phyloP scores from a whole-genome alignment of 2,113 vertebrate species.

The Aphyosemion australe region DNA sequence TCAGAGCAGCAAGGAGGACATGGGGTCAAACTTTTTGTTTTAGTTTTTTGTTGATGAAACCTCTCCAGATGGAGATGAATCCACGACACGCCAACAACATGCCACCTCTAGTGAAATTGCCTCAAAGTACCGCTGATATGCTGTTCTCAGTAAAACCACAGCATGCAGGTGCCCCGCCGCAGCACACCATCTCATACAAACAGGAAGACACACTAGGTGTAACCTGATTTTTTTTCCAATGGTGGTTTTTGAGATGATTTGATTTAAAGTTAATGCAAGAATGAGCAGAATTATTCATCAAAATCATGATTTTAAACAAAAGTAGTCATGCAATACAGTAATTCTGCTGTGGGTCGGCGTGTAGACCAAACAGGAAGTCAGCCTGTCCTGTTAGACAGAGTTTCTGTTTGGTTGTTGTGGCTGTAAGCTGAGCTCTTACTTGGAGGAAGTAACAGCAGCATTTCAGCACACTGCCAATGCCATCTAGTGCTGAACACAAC shows the following conservation, averaged over 20 bases:
- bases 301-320: no score
- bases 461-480: conserved; percentile 62
- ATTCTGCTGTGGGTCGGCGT: neutral
- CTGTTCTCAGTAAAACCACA: conserved; percentile 64
- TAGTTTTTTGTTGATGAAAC: neutral
- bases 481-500: conserved; percentile 70
- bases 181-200: conserved; percentile 34
- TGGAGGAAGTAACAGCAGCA: conserved; percentile 18
- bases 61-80: neutral
- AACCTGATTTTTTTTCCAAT: neutral
- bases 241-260: neutral
- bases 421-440: neutral
- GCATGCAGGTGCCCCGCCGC: conserved; percentile 25
- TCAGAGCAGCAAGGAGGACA: conserved; percentile 11
- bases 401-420: neutral
- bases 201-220: conserved; percentile 59
- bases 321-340: neutral
- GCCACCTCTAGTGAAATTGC: neutral
- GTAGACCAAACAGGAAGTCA: neutral
- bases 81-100: neutral
- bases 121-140: neutral
- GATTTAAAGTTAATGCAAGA: no score
- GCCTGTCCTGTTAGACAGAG: conserved; percentile 4
- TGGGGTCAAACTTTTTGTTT: conserved; percentile 33
- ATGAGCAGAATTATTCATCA: no score